These are phyloP conservation scores for Spodoptera litura DNA, from an alignment of 1,140 invertebrate genomes.

Conservation along the genomic window DNA sequence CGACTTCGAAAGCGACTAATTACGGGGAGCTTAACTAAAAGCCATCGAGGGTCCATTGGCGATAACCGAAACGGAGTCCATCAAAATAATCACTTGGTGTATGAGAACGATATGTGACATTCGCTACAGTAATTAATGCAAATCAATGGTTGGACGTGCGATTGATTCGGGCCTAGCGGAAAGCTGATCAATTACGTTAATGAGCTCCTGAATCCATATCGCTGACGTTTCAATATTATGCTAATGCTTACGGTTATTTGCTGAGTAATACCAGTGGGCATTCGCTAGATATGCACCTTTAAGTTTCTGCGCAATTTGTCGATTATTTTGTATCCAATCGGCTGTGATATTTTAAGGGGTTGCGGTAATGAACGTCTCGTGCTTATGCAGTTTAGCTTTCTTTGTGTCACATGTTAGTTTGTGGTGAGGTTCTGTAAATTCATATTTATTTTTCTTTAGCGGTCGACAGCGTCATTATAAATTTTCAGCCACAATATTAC, in stretches of 20 bases:
- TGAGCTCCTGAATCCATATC: conserved; percentile 80
- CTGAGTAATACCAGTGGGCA: conserved; percentile 57
- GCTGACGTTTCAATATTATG: conserved; percentile 82
- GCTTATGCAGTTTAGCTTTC: conserved; percentile 15
- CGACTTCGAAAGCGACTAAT: conserved; percentile 17
- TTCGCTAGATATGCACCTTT: conserved; percentile 56
- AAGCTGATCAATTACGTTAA: conserved; percentile 85
- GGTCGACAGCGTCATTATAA: not conserved
- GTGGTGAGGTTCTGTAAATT: not conserved
- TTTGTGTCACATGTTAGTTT: conserved; percentile 21
- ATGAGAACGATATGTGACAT: conserved; percentile 79
- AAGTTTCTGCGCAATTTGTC: conserved; percentile 57
- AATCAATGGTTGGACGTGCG: conserved; percentile 82
- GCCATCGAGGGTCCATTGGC: conserved; percentile 13
- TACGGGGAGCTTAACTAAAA: conserved; percentile 24
- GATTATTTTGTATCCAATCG: conserved; percentile 57
- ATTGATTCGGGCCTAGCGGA: conserved; percentile 82
- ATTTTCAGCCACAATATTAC: no score
- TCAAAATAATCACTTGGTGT: conserved; percentile 81
- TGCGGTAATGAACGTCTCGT: conserved; percentile 31
- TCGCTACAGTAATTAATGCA: conserved; percentile 82
- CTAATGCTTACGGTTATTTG: conserved; percentile 79
- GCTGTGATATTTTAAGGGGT: conserved; percentile 48
- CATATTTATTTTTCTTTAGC: not conserved
- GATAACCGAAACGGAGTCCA: conserved; percentile 69